Evolutionary conservation across 2,113 vertebrate species (phyloP).

Genomic region (Microcebus ravelobensis): DNA sequence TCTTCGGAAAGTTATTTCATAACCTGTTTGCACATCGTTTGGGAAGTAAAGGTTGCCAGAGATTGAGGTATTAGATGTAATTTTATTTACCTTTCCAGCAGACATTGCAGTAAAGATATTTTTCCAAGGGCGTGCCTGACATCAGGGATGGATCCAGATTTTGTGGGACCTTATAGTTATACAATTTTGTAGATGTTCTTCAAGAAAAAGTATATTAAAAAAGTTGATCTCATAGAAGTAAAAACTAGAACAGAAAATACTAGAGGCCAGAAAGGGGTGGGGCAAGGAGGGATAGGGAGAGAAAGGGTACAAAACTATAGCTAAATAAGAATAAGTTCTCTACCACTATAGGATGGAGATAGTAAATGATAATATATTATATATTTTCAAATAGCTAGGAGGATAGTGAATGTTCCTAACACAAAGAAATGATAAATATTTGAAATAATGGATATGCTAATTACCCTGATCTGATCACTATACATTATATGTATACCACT

Average conservation of each 20-base stretch:
- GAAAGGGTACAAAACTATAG: not conserved
- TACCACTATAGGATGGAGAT: not conserved
- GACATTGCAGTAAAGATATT: not conserved
- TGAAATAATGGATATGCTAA: not conserved
- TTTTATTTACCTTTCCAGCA: not conserved
- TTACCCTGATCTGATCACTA: not conserved
- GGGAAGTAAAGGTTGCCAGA: not conserved
- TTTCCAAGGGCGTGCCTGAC: not conserved
- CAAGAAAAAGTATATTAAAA: not conserved
- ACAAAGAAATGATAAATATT: not conserved
- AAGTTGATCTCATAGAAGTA: not conserved
- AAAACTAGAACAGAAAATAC: not conserved
- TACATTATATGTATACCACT: not conserved
- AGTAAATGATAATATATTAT: not conserved
- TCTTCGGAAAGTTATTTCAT: not conserved
- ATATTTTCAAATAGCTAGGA: not conserved
- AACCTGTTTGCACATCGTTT: slow-evolving; percentile 15
- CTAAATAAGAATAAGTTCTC: not conserved
- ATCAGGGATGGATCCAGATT: not conserved
- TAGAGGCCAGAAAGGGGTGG: not conserved
- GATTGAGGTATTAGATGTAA: not conserved
- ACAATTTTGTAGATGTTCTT: not conserved
- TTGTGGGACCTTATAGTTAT: not conserved
- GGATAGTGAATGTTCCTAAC: not conserved
- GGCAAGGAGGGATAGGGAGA: not conserved